These are phyloP conservation scores for Periophthalmodon schlosseri DNA, from an alignment of 2,113 vertebrate species.

Conservation along the genomic window DNA sequence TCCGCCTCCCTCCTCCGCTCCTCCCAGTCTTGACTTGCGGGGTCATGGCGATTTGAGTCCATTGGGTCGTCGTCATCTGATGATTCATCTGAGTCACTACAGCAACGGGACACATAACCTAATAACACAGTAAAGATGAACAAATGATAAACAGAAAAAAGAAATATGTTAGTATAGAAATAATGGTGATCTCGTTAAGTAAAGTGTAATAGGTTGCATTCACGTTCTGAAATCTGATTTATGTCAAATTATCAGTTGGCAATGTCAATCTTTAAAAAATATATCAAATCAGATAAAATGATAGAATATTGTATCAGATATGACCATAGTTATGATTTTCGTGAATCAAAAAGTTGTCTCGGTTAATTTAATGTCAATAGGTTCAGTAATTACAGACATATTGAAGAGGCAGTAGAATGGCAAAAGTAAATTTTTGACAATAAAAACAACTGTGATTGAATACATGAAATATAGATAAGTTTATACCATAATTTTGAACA, in stretches of 20 bases:
- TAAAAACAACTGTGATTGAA: not conserved
- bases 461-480: not conserved
- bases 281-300: not conserved
- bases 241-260: not conserved
- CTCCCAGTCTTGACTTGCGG: constrained; percentile 70
- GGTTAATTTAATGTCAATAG: not conserved
- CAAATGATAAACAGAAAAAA: constrained; percentile 26
- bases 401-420: not conserved
- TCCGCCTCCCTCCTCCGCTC: constrained; percentile 65
- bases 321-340: too few relatives aligned
- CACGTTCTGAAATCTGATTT: not conserved
- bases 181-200: not conserved
- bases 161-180: constrained; percentile 17
- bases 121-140: constrained; percentile 24
- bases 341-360: too few relatives aligned
- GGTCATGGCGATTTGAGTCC: constrained; percentile 66
- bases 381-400: not conserved
- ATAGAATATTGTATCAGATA: too few relatives aligned
- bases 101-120: constrained; percentile 91
- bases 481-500: not conserved
- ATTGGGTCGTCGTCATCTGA: constrained; percentile 83
- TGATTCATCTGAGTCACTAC: constrained; percentile 92
- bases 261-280: not conserved
- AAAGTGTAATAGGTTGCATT: constrained; percentile 12
- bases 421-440: not conserved